Conservation (phyloP, 2,888 invertebrate genomes). For the Hipparchia sbordonii region DNA sequence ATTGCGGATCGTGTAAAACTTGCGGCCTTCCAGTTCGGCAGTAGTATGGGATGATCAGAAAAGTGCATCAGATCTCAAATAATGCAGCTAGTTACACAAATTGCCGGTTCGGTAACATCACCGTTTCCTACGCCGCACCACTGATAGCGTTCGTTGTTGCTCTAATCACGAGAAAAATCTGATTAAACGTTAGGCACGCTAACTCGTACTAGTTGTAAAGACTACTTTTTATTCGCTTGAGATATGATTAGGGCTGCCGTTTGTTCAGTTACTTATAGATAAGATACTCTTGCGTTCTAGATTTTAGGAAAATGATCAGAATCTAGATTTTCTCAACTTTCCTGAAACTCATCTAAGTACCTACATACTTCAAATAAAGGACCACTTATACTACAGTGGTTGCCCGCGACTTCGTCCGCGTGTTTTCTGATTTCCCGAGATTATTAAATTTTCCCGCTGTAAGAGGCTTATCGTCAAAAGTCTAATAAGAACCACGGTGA, state of each 20-base stretch:
- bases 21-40: not conserved
- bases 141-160: constrained; percentile 39
- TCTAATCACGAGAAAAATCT: constrained; percentile 55
- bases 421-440: too few relatives aligned
- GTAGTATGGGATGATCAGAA: constrained; percentile 18
- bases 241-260: constrained; percentile 16
- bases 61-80: constrained; percentile 24
- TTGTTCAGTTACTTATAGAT: not conserved
- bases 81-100: constrained; percentile 34
- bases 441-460: too few relatives aligned
- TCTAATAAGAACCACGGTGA: too few relatives aligned
- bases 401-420: too few relatives aligned
- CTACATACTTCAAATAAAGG: too few relatives aligned
- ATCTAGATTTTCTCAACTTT: too few relatives aligned
- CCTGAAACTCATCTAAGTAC: too few relatives aligned
- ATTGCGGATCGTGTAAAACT: too few relatives aligned
- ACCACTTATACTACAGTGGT: too few relatives aligned
- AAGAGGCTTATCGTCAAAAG: too few relatives aligned
- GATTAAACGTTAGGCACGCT: constrained; percentile 61
- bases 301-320: not conserved
- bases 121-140: constrained; percentile 44
- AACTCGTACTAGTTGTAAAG: constrained; percentile 47
- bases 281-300: not conserved
- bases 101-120: constrained; percentile 36
- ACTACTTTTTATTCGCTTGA: constrained; percentile 52